Evolutionary conservation across 2,797 vertebrate species (phyloP).

Genomic region (Amblyraja radiata): DNA sequence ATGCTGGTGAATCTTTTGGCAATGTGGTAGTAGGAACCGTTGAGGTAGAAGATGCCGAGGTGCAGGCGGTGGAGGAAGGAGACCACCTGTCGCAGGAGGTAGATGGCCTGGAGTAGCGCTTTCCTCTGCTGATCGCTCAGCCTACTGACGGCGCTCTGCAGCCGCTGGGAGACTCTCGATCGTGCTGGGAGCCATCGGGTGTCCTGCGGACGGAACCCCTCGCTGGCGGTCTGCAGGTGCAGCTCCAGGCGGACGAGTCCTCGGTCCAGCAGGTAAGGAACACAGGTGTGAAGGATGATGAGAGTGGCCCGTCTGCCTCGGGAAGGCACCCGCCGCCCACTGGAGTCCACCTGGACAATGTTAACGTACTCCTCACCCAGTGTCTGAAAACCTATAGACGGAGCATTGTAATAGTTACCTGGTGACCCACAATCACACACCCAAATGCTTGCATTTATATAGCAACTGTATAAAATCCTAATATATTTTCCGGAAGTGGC

Average conservation of each 20-base stretch:
- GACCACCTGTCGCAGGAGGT: slow-evolving; percentile 59
- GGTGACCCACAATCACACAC: neutral
- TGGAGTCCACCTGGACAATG: slow-evolving; percentile 78
- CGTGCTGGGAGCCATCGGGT: slow-evolving; percentile 47
- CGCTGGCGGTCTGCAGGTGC: slow-evolving; percentile 59
- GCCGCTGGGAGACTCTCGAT: neutral
- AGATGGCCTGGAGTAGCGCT: slow-evolving; percentile 48
- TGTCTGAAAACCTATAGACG: slow-evolving; percentile 75
- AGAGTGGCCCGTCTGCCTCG: slow-evolving; percentile 56
- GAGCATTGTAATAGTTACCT: neutral
- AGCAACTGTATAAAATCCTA: neutral
- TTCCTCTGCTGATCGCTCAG: slow-evolving; percentile 67
- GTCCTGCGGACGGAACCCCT: slow-evolving; percentile 29
- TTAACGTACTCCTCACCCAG: slow-evolving; percentile 90
- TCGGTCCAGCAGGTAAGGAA: slow-evolving; percentile 80
- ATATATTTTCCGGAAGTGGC: no score
- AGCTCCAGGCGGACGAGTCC: slow-evolving; percentile 72
- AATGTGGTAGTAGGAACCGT: slow-evolving; percentile 75
- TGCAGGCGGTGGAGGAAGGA: slow-evolving; percentile 70
- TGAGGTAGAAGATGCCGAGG: slow-evolving; percentile 77
- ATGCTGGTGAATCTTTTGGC: slow-evolving; percentile 72
- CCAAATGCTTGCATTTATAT: neutral
- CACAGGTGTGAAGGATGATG: slow-evolving; percentile 61
- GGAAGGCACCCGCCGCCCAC: slow-evolving; percentile 63
- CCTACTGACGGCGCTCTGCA: slow-evolving; percentile 46